These are phyloP conservation scores for Spongia lamella DNA, from an alignment of 37 sponge, comb jelly and placozoan genomes.

Conservation along the genomic window DNA sequence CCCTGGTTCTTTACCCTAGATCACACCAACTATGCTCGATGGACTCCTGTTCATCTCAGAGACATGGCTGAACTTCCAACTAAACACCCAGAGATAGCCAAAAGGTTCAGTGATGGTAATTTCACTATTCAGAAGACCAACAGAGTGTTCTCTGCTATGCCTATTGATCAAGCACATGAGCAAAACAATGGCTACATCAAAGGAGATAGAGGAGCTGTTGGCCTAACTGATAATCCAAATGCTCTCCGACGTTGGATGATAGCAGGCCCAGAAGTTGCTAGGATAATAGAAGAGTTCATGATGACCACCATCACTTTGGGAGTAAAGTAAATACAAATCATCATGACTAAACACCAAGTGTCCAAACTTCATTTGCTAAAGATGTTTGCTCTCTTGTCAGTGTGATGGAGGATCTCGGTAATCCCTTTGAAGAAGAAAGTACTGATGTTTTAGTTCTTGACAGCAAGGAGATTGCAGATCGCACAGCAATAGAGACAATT, in stretches of 20 bases:
- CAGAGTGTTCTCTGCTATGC: conserved; percentile 30
- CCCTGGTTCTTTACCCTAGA: conserved; percentile 6
- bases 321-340: not conserved
- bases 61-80: conserved; percentile 12
- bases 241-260: conserved; percentile 48
- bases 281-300: conserved; percentile 6
- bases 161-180: conserved; percentile 33
- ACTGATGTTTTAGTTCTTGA: conserved; percentile 33
- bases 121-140: conserved; percentile 22
- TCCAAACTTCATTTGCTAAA: too few relatives aligned
- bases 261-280: conserved; percentile 51
- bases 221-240: conserved; percentile 22
- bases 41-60: not conserved
- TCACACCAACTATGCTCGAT: conserved; percentile 18
- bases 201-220: conserved; percentile 37
- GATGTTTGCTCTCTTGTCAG: conserved; percentile 23
- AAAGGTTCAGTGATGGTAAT: conserved; percentile 10
- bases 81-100: conserved; percentile 8
- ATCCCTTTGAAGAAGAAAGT: conserved; percentile 42
- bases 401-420: conserved; percentile 39
- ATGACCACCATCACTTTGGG: not conserved
- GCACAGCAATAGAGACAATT: conserved; percentile 18
- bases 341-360: conserved; percentile 34
- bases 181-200: conserved; percentile 41
- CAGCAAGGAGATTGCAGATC: conserved; percentile 41